A percentile compares a stretch with the other conserved stretches of the same genome.
phyloP scores from a whole-genome alignment of 2,113 vertebrate species.

The Cyanoderma ruficeps region DNA sequence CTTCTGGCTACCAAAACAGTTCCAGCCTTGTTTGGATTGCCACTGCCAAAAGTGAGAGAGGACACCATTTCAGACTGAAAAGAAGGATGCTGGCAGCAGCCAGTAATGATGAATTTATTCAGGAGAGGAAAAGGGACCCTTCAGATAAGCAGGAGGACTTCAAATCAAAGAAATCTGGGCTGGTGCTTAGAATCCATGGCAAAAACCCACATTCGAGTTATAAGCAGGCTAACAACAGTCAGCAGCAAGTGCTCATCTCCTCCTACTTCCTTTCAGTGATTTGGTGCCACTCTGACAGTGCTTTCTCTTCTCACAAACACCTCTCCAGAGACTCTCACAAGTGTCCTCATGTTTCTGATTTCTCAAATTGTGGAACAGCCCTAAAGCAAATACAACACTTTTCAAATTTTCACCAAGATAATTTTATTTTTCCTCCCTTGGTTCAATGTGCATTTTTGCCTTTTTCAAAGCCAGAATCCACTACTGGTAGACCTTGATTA shows the following conservation, averaged over 20 bases:
- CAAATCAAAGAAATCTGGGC: not conserved
- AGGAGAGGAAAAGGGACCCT: not conserved
- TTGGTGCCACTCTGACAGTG: not conserved
- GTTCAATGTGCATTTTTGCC: not conserved
- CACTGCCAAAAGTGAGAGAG: not conserved
- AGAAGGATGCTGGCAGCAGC: not conserved
- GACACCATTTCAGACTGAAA: not conserved
- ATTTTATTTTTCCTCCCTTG: not conserved
- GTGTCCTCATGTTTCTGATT: not conserved
- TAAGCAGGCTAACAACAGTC: not conserved
- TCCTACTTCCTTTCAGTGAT: not conserved
- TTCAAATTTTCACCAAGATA: not conserved
- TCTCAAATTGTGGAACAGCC: not conserved
- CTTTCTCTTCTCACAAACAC: not conserved
- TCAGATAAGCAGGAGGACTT: not conserved
- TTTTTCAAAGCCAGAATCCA: not conserved
- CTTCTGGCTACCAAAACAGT: not conserved
- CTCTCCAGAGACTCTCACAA: not conserved
- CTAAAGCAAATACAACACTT: not conserved
- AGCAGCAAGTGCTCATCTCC: not conserved
- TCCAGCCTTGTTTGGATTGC: not conserved
- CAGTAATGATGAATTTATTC: not conserved
- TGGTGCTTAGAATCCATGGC: not conserved
- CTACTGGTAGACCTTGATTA: not conserved
- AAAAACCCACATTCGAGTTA: not conserved